Evolutionary conservation across 2,797 vertebrate genomes (phyloP), one percentile per base, ranked within the genome.

Genomic region (Lates japonicus): DNA sequence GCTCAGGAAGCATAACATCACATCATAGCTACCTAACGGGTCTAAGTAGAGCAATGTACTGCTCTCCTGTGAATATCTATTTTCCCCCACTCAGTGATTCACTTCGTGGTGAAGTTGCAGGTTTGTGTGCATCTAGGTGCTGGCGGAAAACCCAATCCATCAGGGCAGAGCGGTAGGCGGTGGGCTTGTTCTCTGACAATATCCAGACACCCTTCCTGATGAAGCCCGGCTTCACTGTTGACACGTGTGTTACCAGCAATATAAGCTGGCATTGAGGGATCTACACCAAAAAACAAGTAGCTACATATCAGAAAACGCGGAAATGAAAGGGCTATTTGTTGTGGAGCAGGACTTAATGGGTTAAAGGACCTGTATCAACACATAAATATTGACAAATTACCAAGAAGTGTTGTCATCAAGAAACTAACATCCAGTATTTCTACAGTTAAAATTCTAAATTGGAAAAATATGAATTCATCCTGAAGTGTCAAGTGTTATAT

Each of bases 121-220:
- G 76, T 90, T 90, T 89, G 73, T 84, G 90, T 88, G 88, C 77
- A 90, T 91, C 85, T 82, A 77, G 82, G 88, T 88, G 87, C 70
- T n/a, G 61, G 86, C 58, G 85, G 94, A 92, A 94, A 93, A n/a
- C 89, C 82, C 81, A 88, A 94, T 94, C 93, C 91, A 88, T 94
- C 91, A 91, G 85, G 67, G 78, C 71, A 80, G 85, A 60, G 76
- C 86, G 31, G n/a, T n/a, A 91, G 87, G 90, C 89, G 90, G 94
- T 94, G 95, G 93, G 94, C 94, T 85, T 57, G 61, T 31, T 63
- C 73, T 62, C 77, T 75, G 94, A 95, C 84, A 74, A 74, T 89
- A 76, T 83, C 90, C 92, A 94, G 93, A 92, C 82, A 80, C 86
- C 70, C n/a, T 75, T 76, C 76, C 68, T 87, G 92, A 93, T 91